A percentile compares a stretch with the other conserved stretches of the same genome.
Conservation (phyloP, 2,797 vertebrate species). For the Enteromius trimaculatus region DNA sequence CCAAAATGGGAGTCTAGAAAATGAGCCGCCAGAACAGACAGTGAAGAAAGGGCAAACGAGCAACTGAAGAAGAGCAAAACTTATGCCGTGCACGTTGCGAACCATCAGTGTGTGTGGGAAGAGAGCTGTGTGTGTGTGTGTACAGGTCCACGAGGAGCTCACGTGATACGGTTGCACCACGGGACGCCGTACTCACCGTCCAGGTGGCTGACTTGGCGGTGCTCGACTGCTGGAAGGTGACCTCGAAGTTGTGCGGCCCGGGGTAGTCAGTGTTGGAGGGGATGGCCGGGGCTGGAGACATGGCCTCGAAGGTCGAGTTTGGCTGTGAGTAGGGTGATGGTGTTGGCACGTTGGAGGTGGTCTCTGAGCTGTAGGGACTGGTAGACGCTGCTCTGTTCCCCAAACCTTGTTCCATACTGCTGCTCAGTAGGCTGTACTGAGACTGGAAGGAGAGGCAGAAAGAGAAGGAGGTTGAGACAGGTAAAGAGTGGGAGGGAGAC, state of each 20-base stretch:
- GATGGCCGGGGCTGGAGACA: conserved; percentile 95
- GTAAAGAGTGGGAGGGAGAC: conserved; percentile 40
- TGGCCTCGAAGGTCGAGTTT: conserved; percentile 97
- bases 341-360: conserved; percentile 90
- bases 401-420: conserved; percentile 96
- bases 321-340: conserved; percentile 97
- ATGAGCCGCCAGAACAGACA: not conserved
- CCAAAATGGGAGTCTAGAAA: not conserved
- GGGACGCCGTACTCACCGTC: conserved; percentile 87
- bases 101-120: conserved; percentile 38
- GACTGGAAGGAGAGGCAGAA: conserved; percentile 79
- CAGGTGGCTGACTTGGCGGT: conserved; percentile 98
- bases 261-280: conserved; percentile 98
- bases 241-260: conserved; percentile 92
- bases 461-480: conserved; percentile 58
- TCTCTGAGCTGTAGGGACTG: conserved; percentile 97
- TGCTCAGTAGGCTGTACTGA: conserved; percentile 99
- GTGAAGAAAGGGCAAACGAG: conserved; percentile 40
- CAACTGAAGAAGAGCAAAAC: not conserved
- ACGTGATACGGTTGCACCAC: not conserved
- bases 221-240: conserved; percentile 99
- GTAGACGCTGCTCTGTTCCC: conserved; percentile 89
- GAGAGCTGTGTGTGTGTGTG: not conserved
- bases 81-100: not conserved
- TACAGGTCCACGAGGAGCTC: not conserved